Evolutionary conservation across 2,888 invertebrate species (phyloP), one percentile per base, ranked within the genome.

Genomic region (Griposia aprilina): DNA sequence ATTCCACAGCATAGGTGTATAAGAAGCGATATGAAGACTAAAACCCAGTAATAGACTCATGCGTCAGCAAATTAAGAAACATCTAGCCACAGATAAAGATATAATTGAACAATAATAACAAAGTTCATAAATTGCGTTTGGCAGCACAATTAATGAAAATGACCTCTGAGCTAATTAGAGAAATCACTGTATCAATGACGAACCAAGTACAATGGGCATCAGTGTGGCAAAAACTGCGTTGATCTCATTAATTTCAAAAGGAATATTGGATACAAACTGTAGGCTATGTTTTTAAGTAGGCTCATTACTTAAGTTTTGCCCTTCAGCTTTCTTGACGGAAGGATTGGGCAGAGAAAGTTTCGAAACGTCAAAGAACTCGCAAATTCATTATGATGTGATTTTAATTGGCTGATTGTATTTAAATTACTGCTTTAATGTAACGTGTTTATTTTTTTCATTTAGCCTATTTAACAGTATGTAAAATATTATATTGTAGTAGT

Each of bases 171-270:
- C 90, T 94, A 94, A 95, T 95, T 93, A 93, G 93, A 93, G 94
- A 95, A 94, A 95, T 92, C 92, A 91, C 88, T 92, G 89, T 94
- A 94, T 94, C 95, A 95, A 95, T 95, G 95, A 92, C 94, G 91
- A 92, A 87, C 76, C 76, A 81, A 88, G 89, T 88, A 81, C 78
- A 90, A 90, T 87, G 88, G 87, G 86, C 89, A 91, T 90, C 87
- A 87, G 87, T 88, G 81, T 84, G 81, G 85, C 88, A 93, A 94
- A 93, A 92, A 91, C 86, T 84, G 69, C 76, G 81, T 86, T 90
- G 90, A 88, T 90, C 90, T 90, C 83, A 90, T 92, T 91, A 85
- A 86, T 88, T 90, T 89, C 78, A 86, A 88, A 88, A 78, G 72
- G 76, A 73, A 80, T 84, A 87, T 67, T 69, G 23, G 82, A 83